Conservation (phyloP, 2,888 invertebrate species). For the Lycaena phlaeas region DNA sequence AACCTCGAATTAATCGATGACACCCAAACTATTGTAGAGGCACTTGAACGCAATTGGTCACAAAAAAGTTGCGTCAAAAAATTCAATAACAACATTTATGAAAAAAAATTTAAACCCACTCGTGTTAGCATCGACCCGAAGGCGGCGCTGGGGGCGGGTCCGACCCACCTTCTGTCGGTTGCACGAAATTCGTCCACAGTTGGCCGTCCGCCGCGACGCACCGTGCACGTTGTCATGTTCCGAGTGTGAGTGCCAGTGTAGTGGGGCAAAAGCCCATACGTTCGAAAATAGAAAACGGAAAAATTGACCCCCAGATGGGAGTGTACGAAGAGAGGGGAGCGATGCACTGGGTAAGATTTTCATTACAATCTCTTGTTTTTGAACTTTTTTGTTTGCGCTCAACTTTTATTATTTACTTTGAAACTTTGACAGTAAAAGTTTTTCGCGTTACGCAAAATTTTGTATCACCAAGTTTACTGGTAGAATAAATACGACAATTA, state of each 20-base stretch:
- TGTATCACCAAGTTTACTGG: too few species aligned
- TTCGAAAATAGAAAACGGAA: slow-evolving; percentile 67
- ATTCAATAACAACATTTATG: slow-evolving; percentile 35
- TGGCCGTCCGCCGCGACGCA: slow-evolving; percentile 57
- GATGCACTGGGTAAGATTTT: slow-evolving; percentile 89
- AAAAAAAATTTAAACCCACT: slow-evolving; percentile 28
- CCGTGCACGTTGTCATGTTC: slow-evolving; percentile 46
- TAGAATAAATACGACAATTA: too few species aligned
- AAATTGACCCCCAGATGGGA: slow-evolving; percentile 86
- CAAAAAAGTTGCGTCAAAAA: slow-evolving; percentile 32
- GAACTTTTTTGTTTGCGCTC: neutral
- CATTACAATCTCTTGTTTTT: neutral
- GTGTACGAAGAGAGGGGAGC: slow-evolving; percentile 91
- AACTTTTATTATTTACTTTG: too few species aligned
- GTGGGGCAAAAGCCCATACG: slow-evolving; percentile 66
- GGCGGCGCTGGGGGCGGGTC: slow-evolving; percentile 32
- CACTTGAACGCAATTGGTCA: slow-evolving; percentile 22
- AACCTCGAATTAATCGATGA: too few species aligned
- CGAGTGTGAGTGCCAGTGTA: slow-evolving; percentile 60
- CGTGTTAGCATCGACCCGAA: slow-evolving; percentile 28
- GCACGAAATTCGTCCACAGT: slow-evolving; percentile 32
- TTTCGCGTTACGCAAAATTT: too few species aligned
- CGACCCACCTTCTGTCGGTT: slow-evolving; percentile 32
- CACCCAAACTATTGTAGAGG: slow-evolving; percentile 21
- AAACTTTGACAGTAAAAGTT: too few species aligned